Conservation (phyloP, 2,113 vertebrate genomes). For the Platichthys flesus region DNA sequence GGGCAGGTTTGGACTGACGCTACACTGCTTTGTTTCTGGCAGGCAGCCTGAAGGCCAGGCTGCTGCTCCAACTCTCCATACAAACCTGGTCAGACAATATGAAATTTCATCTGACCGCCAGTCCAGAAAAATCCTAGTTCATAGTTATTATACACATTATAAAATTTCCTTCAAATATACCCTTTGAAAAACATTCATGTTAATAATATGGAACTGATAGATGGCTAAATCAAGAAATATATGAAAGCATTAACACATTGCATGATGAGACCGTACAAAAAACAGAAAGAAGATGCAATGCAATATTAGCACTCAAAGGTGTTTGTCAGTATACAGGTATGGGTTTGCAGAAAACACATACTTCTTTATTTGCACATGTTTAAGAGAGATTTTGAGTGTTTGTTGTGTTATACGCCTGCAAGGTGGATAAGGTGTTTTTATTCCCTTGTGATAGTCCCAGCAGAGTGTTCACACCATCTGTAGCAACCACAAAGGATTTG, state of each 20-base stretch:
- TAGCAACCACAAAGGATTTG: not conserved
- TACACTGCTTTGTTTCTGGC: conserved; percentile 59
- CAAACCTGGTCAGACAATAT: conserved; percentile 1
- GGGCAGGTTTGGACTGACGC: conserved; percentile 62
- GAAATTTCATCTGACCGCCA: too few relatives aligned
- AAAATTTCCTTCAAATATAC: not conserved
- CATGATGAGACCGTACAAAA: not conserved
- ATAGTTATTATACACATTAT: not conserved
- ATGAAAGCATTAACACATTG: not conserved
- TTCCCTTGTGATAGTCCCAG: not conserved
- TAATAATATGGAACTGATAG: not conserved
- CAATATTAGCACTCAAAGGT: not conserved
- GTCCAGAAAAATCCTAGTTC: not conserved
- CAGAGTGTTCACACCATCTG: not conserved
- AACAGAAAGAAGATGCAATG: not conserved
- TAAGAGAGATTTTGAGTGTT: too few relatives aligned
- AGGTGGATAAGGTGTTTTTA: not conserved
- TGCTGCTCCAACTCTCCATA: conserved; percentile 41
- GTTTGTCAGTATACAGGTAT: not conserved
- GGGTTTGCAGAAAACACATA: too few relatives aligned
- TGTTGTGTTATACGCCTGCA: too few relatives aligned
- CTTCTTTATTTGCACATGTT: too few relatives aligned
- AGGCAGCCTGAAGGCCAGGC: conserved; percentile 53
- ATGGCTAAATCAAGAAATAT: not conserved
- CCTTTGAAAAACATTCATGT: too few relatives aligned